Evolutionary conservation across 2,888 invertebrate species (phyloP), one percentile per base, ranked within the genome.

Genomic region (Dysmachus trigonus): DNA sequence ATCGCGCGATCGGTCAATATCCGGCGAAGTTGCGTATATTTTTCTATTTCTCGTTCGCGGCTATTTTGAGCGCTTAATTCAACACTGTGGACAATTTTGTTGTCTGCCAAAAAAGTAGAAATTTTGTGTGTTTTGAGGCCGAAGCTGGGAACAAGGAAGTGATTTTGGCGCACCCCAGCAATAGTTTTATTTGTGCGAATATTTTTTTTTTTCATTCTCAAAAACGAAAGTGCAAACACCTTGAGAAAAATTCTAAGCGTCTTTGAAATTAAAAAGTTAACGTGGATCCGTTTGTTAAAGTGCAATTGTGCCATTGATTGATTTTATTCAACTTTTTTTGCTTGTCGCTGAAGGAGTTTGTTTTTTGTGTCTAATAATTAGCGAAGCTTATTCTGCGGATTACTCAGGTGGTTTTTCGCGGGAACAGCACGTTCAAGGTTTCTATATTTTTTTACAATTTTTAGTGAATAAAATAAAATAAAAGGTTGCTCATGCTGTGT

Each of bases 401-500:
- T 51, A 79, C 47, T 47, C 51, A 79, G 47, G 51, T 38, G 51
- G 31, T 47, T 79, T 79, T 79, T n/a, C 51, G 79, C 79, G 41
- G 79, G 79, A 79, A 30, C 79, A 51, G 30, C 41, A 47, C 51
- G 79, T 79, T 79, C 79, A 79, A 79, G 79, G 79, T 79, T 79
- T 79, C 30, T 79, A 47, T 22, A 79, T 47, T 31, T 62, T 77
- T 79, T 47, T 41, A 30, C 22, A 79, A 47, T 51, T 73, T 79
- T 79, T 79, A 79, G 35, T 62, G 18, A 22, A 62, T 27, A 5
- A 35, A 76, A 76, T 8, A 38, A 7, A 22, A 62, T 27, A 5
- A 35, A 76, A 76, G 18, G 76, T 35, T 76, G 13, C 22, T 76
- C 76, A 38, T 38, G 33, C 38, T 76, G 76, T 38, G 35, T 76